Percentiles rank a stretch among this genome's conserved stretches.
Evolutionary conservation across 2,113 vertebrate genomes (phyloP).

Genomic region (Halichoeres trimaculatus): DNA sequence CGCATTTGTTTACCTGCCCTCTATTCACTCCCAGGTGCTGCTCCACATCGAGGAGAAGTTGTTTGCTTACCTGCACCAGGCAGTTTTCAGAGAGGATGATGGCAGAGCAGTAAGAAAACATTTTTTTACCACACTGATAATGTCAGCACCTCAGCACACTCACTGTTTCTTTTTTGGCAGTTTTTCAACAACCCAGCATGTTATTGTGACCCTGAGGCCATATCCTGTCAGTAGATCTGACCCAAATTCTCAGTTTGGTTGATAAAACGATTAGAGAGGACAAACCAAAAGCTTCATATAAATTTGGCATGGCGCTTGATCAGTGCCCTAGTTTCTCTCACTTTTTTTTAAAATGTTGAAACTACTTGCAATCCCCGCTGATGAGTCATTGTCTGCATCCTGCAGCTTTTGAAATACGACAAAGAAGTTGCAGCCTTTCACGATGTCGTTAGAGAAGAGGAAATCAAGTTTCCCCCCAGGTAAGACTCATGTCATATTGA

Average conservation of each 20-base stretch:
- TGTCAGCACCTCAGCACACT: background rate
- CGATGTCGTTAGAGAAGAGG: slow-evolving; percentile 80
- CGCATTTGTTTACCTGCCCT: background rate
- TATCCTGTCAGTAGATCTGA: slow-evolving; percentile 19
- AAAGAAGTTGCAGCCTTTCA: slow-evolving; percentile 80
- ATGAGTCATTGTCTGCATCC: background rate
- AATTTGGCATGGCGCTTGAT: background rate
- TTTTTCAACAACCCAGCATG: slow-evolving; percentile 23
- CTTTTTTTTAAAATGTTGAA: background rate
- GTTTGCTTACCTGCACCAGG: slow-evolving; percentile 83
- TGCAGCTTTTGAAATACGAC: slow-evolving; percentile 85
- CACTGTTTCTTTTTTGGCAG: background rate
- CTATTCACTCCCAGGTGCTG: slow-evolving; percentile 74
- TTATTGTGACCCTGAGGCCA: slow-evolving; percentile 24
- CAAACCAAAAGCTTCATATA: too few relatives aligned
- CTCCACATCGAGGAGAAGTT: slow-evolving; percentile 86
- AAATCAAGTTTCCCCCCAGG: slow-evolving; percentile 87
- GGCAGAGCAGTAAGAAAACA: slow-evolving; percentile 76
- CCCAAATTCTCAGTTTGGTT: too few relatives aligned
- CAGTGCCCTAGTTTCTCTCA: background rate
- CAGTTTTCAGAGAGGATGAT: slow-evolving; percentile 83
- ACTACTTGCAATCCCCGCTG: background rate
- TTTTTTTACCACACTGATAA: slow-evolving; percentile 20
- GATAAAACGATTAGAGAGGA: too few relatives aligned
- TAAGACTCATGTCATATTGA: slow-evolving; percentile 45